Base-by-base conservation (phyloP, 2,113 vertebrate genomes). In the Tamias sibiricus region DNA sequence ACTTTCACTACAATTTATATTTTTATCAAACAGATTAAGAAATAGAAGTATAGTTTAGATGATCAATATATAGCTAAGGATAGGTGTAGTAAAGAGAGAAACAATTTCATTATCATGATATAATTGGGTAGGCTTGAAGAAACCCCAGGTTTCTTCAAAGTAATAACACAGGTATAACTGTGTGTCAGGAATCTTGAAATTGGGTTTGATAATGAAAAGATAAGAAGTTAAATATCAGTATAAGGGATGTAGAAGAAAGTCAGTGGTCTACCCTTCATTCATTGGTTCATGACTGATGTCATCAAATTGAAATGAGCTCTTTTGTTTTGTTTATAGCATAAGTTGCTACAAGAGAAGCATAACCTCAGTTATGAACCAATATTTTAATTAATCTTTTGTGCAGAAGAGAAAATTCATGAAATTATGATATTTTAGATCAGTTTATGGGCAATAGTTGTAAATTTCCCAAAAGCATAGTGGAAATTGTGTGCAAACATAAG, bases 211-310 rank as follows among this genome's bases (percentile, higher is more conserved):
- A 87, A 24, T 20, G 2, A 2, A 84, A 83, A 26, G 13, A 37
- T 64, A 28, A 66, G 49, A 22, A 44, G 47, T 1, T 10, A 37
- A 4, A 52, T 32, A 52, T 20, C 0, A 28, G 6, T n/a, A 84
- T 8, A 20, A 30, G 8, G 8, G 37, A 54, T 17, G 4, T 20
- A 17, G 26, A 68, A 87, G 40, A 44, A 84, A 47, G 3, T 32
- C 1, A 49, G 8, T 44, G 0, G 4, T 28, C 20, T 83, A 17
- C 40, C 13, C 9, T 81, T 57, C 10, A 54, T 16, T 54, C 24
- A 35, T 26, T 24, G 4, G 6, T 52, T 5, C 0, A 52, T n/a
- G 1, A 35, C 17, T 57, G 16, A 28, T 66, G 37, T 0, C 0
- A 16, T 64, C 30, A 76, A 49, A 42, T 71, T 32, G 35, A 5